Evolutionary conservation across 2,113 vertebrate species (phyloP).

Genomic region (Hippolais icterina): DNA sequence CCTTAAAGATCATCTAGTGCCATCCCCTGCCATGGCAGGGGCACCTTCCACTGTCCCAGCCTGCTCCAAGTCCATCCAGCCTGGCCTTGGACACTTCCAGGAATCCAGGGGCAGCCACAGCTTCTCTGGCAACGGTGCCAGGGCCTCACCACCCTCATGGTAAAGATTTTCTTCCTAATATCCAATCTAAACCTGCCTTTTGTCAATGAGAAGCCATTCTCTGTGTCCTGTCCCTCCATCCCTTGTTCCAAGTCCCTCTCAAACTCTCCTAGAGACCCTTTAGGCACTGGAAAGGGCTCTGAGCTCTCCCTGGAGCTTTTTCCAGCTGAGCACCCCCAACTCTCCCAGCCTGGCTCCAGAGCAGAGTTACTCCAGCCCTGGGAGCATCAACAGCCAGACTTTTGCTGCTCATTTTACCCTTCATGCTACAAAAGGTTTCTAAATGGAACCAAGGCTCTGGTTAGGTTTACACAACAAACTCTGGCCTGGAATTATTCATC

Average conservation of each 20-base stretch:
- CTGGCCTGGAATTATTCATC: not conserved
- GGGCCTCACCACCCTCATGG: fast-evolving
- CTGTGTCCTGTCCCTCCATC: not conserved
- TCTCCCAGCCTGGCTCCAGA: not conserved
- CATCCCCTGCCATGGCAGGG: not conserved
- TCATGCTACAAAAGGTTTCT: not conserved
- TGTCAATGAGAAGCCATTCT: not conserved
- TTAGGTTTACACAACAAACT: not conserved
- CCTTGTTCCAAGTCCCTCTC: not conserved
- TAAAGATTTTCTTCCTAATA: not conserved
- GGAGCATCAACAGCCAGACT: not conserved
- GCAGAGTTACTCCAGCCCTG: not conserved
- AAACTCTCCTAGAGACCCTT: not conserved
- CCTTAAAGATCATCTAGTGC: fast-evolving
- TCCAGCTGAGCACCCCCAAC: not conserved
- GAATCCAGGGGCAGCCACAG: not conserved
- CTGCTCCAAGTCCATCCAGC: fast-evolving
- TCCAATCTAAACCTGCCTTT: not conserved
- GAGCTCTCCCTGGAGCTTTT: fast-evolving
- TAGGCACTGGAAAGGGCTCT: not conserved
- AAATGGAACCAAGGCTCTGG: not conserved
- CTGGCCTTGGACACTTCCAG: not conserved
- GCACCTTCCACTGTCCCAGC: fast-evolving
- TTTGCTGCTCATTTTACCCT: not conserved
- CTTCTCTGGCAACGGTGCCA: fast-evolving